These are phyloP conservation scores for Brachionus angularis DNA, from an alignment of 1,140 invertebrate species.

Conservation along the genomic window DNA sequence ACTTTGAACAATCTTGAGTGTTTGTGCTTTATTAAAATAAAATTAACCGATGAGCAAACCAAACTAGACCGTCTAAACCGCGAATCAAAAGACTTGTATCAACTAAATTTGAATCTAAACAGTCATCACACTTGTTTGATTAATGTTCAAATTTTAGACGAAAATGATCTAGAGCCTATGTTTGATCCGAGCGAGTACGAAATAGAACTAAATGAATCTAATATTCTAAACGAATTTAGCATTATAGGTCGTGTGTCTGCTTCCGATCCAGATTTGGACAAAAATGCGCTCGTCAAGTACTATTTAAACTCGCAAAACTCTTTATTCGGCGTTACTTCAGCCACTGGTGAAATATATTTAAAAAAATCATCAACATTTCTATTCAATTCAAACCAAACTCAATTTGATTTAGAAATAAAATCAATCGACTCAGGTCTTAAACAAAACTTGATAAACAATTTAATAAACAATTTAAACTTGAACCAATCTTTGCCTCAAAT, in stretches of 20 bases:
- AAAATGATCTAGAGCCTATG: conserved; percentile 41
- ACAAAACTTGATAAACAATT: conserved; percentile 5
- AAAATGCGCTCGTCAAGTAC: conserved; percentile 9
- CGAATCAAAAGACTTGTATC: conserved; percentile 16
- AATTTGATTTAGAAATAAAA: conserved; percentile 7
- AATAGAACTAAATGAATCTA: conserved; percentile 18
- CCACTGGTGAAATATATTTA: conserved; percentile 26
- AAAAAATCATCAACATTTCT: conserved; percentile 1
- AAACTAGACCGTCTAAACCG: conserved; percentile 13
- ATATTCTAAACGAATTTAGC: not conserved
- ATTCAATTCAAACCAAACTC: conserved; percentile 5
- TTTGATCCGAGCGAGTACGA: conserved; percentile 35
- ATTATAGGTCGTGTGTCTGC: conserved; percentile 21
- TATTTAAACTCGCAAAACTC: not conserved
- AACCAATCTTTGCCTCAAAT: no score
- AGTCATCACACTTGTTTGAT: not conserved
- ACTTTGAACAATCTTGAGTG: not conserved
- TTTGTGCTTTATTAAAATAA: conserved; percentile 29
- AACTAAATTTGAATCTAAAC: not conserved
- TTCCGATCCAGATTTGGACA: conserved; percentile 24
- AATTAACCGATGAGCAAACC: not conserved
- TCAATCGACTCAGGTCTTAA: conserved; percentile 23
- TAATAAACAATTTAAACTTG: not conserved
- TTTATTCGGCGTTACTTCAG: not conserved
- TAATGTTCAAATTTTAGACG: conserved; percentile 11